A percentile compares a stretch with the other conserved stretches of the same genome.
These are phyloP conservation scores for Eulemur rubriventer DNA, from an alignment of 2,797 vertebrate species.

Conservation along the genomic window DNA sequence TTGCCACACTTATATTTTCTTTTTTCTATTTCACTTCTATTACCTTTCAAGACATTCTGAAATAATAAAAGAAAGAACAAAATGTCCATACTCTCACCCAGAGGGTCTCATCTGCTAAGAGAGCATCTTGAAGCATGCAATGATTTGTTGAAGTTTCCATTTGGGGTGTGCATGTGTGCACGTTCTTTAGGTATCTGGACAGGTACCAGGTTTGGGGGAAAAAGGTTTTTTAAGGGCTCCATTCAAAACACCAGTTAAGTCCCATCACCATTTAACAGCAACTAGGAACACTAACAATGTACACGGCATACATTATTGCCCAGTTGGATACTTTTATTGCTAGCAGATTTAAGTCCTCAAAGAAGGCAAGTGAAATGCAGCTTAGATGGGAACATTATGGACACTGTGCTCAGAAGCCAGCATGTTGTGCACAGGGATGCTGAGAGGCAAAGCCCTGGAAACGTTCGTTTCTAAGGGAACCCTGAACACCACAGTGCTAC, in stretches of 20 bases:
- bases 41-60: neutral
- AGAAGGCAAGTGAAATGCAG: neutral
- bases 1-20: neutral
- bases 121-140: neutral
- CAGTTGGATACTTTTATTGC: neutral
- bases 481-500: neutral
- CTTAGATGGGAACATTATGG: neutral
- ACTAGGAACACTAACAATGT: neutral
- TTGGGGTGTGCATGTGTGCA: neutral
- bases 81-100: neutral
- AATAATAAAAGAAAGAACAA: neutral
- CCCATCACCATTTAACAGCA: neutral
- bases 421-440: neutral
- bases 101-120: neutral
- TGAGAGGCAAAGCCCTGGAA: neutral
- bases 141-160: neutral
- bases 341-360: neutral
- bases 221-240: neutral
- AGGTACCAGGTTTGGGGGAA: neutral
- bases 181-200: neutral
- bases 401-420: neutral
- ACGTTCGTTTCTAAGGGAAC: constrained; percentile 14
- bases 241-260: neutral
- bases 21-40: neutral
- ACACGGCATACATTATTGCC: neutral